phyloP scores from a whole-genome alignment of 2,888 invertebrate species.

The Allacma fusca region DNA sequence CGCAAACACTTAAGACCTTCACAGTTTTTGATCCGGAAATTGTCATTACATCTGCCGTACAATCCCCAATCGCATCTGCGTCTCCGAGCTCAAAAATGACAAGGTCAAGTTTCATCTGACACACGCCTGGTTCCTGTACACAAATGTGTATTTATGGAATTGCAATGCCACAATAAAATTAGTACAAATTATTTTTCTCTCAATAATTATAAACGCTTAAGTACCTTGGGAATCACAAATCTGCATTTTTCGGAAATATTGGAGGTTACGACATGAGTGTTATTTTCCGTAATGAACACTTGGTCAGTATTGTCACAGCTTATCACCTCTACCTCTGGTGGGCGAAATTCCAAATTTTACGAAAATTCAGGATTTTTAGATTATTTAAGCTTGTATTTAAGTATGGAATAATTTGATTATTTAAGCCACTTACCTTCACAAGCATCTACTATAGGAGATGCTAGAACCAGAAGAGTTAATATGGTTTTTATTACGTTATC shows the following conservation, averaged over 20 bases:
- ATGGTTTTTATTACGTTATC: no score
- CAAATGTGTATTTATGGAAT: neutral
- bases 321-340: neutral
- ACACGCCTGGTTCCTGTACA: slow-evolving; percentile 25
- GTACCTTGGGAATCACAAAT: slow-evolving; percentile 29
- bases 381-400: no score
- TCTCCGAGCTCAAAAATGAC: neutral
- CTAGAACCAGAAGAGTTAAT: no score
- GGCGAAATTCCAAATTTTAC: no score
- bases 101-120: slow-evolving; percentile 24
- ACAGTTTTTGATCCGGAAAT: slow-evolving; percentile 17
- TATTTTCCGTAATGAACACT: slow-evolving; percentile 27
- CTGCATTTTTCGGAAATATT: slow-evolving; percentile 25
- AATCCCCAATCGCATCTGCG: slow-evolving; percentile 13
- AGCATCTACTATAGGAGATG: no score
- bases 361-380: no score
- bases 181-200: neutral
- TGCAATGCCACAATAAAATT: no score
- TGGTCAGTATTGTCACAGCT: slow-evolving; percentile 10
- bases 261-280: slow-evolving; percentile 6
- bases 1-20: slow-evolving; percentile 8
- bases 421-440: no score
- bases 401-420: no score
- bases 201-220: neutral
- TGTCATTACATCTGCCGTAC: neutral